Evolutionary conservation across 2,113 vertebrate species (phyloP).

Genomic region (Charadrius vociferus): DNA sequence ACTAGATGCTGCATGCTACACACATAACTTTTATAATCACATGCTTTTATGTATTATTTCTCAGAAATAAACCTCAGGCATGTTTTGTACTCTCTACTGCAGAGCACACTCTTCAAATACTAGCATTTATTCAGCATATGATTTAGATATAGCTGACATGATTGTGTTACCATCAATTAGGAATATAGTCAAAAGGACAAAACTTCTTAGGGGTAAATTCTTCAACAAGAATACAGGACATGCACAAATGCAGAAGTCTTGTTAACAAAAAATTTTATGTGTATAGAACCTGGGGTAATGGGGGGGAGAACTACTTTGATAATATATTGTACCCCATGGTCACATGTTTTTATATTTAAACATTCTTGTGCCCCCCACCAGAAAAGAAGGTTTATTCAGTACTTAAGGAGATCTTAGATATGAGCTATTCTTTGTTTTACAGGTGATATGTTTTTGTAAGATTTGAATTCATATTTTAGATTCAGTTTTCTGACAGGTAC

Average conservation of each 20-base stretch:
- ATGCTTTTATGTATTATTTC: background rate
- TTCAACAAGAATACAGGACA: background rate
- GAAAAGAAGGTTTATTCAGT: background rate
- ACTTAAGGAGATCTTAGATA: background rate
- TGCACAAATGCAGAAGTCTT: background rate
- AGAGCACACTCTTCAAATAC: background rate
- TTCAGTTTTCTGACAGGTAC: background rate
- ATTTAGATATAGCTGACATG: background rate
- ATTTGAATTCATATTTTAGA: background rate
- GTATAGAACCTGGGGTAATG: background rate
- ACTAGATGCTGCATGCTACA: background rate
- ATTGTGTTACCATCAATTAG: background rate
- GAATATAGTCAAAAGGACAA: background rate
- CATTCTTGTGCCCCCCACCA: background rate
- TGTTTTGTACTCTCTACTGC: conserved; percentile 2
- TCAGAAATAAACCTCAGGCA: conserved; percentile 11
- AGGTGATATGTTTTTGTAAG: background rate
- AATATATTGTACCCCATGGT: background rate
- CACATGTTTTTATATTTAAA: background rate
- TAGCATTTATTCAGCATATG: background rate
- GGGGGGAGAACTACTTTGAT: background rate
- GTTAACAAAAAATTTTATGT: background rate
- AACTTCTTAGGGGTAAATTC: background rate
- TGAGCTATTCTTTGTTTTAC: background rate
- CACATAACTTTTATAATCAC: background rate